phyloP scores from a whole-genome alignment of 1,140 invertebrate genomes.

The Stenopsyche tienmushanensis region DNA sequence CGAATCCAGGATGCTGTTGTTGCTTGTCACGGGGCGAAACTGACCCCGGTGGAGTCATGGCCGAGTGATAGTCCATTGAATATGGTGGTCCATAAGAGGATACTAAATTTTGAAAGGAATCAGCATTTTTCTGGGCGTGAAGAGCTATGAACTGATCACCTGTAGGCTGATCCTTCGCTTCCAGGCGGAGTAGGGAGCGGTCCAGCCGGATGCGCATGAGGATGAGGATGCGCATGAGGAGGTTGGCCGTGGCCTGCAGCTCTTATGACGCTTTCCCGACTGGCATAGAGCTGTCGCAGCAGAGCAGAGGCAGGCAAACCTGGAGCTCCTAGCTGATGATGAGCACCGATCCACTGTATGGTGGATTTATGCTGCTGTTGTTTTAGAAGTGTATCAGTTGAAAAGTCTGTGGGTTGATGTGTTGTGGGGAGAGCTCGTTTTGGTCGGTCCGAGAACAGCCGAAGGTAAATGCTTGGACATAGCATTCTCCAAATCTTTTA shows the following conservation, averaged over 20 bases:
- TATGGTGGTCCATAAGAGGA: conserved; percentile 63
- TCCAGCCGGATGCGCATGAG: conserved; percentile 51
- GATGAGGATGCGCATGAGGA: conserved; percentile 45
- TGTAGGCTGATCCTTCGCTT: conserved; percentile 75
- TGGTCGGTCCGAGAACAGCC: conserved; percentile 52
- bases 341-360: conserved; percentile 91
- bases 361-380: conserved; percentile 82
- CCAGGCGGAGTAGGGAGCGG: conserved; percentile 85
- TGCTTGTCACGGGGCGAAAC: conserved; percentile 90
- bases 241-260: conserved; percentile 58
- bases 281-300: conserved; percentile 86
- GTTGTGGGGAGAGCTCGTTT: conserved; percentile 60
- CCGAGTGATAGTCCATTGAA: conserved; percentile 80
- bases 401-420: conserved; percentile 80
- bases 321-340: conserved; percentile 58
- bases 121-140: conserved; percentile 55
- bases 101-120: conserved; percentile 61
- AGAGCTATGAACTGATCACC: conserved; percentile 71
- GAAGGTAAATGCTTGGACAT: conserved; percentile 93
- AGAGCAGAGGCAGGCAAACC: conserved; percentile 79
- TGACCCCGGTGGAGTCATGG: conserved; percentile 93
- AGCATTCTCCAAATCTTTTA: conserved; percentile 90
- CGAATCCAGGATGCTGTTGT: conserved; percentile 54
- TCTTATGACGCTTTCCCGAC: conserved; percentile 90
- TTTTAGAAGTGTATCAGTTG: conserved; percentile 79